Evolutionary conservation across 1,140 invertebrate species (phyloP), one percentile per base, ranked within the genome.

Genomic region (Anoplophora glabripennis): DNA sequence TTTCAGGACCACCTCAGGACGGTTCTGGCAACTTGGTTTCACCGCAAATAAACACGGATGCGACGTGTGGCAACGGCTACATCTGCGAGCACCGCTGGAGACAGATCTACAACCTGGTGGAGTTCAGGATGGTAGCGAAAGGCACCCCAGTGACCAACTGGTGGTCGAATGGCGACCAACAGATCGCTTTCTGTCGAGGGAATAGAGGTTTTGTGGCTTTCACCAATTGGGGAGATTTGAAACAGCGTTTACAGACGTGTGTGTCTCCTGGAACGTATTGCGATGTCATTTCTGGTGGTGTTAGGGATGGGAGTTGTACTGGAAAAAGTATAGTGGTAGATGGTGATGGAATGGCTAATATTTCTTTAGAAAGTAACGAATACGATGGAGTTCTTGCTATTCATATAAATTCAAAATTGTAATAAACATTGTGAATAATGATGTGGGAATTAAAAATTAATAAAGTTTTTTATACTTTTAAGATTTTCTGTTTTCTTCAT

Each of bases 51-150:
- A 83, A 86, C 35, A 44, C 77, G 9, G 81, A 89, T 63, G 78
- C 81, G 1, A 79, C 77, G 0, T 94, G 92, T 66, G 81, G 78
- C 1, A 85, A 86, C 66, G 90, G 90, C 1, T 95, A 91, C 90
- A 75, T 93, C 1, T 95, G 93, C 72, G 92, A 96, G 74, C 93
- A 95, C 74, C 83, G 90, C n/a, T 94, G 90, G 90, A 75, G 84
- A 8, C 84, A 88, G 71, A 90, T 94, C 66, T 86, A 79, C 72
- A 86, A 87, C 60, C 93, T 93, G 90, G 87, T 89, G 2, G 70
- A 70, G 2, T 92, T 92, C 73, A 79, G 86, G 35, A 89, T 88
- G 68, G 75, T 78, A 1, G 88, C 82, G 3, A 74, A 76, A 38
- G 78, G 77, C 12, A 80, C 81, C 4, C 58, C 40, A 5, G 28